These are phyloP conservation scores for Glaucomys volans DNA, from an alignment of 2,113 vertebrate species.

Conservation along the genomic window DNA sequence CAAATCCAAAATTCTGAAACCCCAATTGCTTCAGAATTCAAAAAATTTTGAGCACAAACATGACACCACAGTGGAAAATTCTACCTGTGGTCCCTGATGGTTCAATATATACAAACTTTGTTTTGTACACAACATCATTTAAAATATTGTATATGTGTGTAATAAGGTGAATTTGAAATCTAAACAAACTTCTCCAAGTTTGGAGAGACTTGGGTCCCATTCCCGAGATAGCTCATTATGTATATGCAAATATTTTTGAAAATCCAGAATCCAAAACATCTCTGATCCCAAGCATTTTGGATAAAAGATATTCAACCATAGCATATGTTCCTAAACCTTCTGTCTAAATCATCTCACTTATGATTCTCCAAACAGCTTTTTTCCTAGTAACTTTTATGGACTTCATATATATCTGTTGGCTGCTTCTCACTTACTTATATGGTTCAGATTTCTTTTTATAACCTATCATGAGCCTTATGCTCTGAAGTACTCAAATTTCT, in stretches of 20 bases:
- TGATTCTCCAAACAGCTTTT: not conserved
- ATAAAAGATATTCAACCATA: not conserved
- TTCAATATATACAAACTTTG: not conserved
- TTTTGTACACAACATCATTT: not conserved
- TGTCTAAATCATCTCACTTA: not conserved
- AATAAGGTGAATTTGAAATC: not conserved
- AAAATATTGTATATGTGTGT: not conserved
- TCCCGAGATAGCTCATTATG: not conserved
- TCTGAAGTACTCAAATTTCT: not conserved
- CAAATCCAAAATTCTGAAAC: not conserved
- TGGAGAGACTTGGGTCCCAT: not conserved
- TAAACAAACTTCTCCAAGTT: not conserved
- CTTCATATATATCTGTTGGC: not conserved
- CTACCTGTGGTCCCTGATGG: not conserved
- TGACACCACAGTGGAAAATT: not conserved
- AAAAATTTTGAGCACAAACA: not conserved
- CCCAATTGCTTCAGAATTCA: not conserved
- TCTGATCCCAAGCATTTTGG: not conserved
- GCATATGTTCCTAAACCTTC: not conserved
- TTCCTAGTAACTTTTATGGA: not conserved
- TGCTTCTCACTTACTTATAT: not conserved
- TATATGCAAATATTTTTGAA: not conserved
- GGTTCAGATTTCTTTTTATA: not conserved
- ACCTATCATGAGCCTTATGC: not conserved
- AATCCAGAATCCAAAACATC: not conserved